Evolutionary conservation across 2,888 invertebrate genomes (phyloP).

Genomic region (Pristionchus maxplancki): DNA sequence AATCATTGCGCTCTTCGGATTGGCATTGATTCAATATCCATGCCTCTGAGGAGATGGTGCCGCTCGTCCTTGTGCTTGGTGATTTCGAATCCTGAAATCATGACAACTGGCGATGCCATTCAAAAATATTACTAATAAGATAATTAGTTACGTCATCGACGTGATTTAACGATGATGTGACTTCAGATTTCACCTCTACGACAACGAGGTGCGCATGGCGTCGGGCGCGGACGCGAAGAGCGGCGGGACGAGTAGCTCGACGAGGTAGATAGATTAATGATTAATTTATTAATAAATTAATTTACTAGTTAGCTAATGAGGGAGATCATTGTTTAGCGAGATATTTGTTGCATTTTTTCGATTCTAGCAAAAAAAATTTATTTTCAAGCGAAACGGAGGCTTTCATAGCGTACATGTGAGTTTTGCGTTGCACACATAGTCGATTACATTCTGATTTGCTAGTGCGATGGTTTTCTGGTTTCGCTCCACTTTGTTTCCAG

Average conservation of each 20-base stretch:
- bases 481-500: not conserved
- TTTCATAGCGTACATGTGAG: slow-evolving; percentile 24
- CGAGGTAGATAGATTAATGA: not conserved
- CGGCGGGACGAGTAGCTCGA: not conserved
- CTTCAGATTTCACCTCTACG: slow-evolving; percentile 50
- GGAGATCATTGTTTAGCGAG: not conserved
- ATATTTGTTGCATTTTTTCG: not conserved
- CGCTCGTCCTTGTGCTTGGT: too few species aligned
- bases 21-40: too few species aligned
- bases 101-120: too few species aligned
- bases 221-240: slow-evolving; percentile 32
- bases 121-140: too few species aligned
- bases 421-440: not conserved
- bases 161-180: too few species aligned
- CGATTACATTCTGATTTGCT: not conserved
- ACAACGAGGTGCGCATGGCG: slow-evolving; percentile 51
- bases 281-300: not conserved
- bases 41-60: too few species aligned
- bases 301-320: not conserved
- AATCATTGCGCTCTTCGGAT: too few species aligned
- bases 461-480: slow-evolving; percentile 28
- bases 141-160: too few species aligned
- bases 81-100: too few species aligned
- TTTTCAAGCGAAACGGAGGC: not conserved
- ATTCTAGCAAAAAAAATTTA: not conserved